Percentiles rank a stretch among this genome's conserved stretches.
phyloP scores from a whole-genome alignment of 2,113 vertebrate genomes.

The Elanoides forficatus region DNA sequence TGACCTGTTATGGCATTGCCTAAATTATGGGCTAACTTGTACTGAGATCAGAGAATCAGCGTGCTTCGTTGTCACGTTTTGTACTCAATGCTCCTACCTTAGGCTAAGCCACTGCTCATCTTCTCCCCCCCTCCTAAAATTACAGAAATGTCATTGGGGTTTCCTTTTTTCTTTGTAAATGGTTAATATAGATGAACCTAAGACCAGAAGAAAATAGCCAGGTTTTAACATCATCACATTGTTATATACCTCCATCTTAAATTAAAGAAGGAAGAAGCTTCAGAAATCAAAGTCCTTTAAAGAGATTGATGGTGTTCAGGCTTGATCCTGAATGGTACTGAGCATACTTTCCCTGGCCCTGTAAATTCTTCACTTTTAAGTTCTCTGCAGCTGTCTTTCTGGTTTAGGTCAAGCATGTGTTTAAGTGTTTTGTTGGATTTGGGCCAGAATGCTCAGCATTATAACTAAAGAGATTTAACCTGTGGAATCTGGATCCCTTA shows the following conservation, averaged over 20 bases:
- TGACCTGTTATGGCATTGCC: neutral
- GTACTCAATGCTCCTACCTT: neutral
- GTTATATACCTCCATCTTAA: neutral
- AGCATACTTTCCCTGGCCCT: neutral
- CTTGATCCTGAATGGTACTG: neutral
- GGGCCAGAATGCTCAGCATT: constrained; percentile 9
- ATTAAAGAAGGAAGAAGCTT: neutral
- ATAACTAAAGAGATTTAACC: constrained; percentile 15
- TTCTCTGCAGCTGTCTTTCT: constrained; percentile 8
- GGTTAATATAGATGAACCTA: neutral
- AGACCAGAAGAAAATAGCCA: neutral
- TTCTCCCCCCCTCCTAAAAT: neutral
- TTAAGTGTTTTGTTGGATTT: constrained; percentile 45
- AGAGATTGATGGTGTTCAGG: neutral
- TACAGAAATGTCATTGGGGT: neutral
- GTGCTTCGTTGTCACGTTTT: neutral
- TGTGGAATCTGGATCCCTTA: constrained; percentile 17
- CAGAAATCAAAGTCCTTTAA: neutral
- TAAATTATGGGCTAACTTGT: neutral
- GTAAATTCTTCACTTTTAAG: constrained; percentile 30
- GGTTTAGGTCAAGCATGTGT: constrained; percentile 21
- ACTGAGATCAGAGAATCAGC: neutral
- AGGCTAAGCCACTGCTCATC: neutral
- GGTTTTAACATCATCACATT: neutral
- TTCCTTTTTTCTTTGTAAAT: neutral